Evolutionary conservation across 2,113 vertebrate species (phyloP), one percentile per base, ranked within the genome.

Genomic region (Trichechus manatus): DNA sequence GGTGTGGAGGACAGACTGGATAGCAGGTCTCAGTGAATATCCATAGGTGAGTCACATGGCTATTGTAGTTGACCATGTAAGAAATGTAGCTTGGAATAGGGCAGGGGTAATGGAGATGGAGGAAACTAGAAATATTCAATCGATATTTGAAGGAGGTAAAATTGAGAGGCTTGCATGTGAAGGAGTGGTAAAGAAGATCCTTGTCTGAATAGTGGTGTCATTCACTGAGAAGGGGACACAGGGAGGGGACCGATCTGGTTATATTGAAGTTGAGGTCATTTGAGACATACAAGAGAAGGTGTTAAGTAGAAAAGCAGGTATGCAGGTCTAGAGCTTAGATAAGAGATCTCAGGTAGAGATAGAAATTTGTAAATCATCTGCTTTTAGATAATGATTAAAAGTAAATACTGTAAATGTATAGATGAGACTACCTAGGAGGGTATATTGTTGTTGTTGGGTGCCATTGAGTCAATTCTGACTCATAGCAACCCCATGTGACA

Each of bases 141-240:
- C 20, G 59, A 9, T 23, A 63, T 33, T 39, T 56, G 36, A 63
- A 80, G 64, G 39, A 59, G 81, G 31, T 68, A 36, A 61, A 84
- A 78, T 4, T 9, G 50, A 74, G 80, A 77, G 11, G 2, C 42
- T n/a, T 29, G 23, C 0, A 8, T 59, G 36, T 56, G 36, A 44
- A 78, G 8, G 53, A 83, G 31, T 17, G 29, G 63, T 25, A 61
- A 77, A 33, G 9, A 39, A 47, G 64, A 19, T 14, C 10, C 68
- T 39, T 11, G 3, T 2, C 4, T 23, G 17, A 25, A 3, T 39
- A 56, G 29, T 1, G 6, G 74, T n/a, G 19, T 10, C 1, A 0
- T 13, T 53, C 56, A 4, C 47, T 11, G 25, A n/a, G 36, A 4
- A 10, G 1, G 39, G 36, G 50, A 2, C 2, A 1, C 1, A 31